Percentiles rank a stretch among this genome's conserved stretches.
Evolutionary conservation across 2,113 vertebrate genomes (phyloP).

Genomic region (Halcyon senegalensis): DNA sequence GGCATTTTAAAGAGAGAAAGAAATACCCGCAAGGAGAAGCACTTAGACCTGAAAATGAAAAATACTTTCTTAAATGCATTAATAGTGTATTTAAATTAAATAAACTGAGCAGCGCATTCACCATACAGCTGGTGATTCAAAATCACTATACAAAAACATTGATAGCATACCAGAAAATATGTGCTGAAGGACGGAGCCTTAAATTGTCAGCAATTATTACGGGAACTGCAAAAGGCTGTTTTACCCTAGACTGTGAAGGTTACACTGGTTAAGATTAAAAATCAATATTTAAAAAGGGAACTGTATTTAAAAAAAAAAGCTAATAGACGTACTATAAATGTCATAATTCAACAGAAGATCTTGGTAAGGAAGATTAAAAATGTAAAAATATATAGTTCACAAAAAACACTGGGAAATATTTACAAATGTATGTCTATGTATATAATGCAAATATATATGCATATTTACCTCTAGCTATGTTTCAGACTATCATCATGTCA

Average conservation of each 20-base stretch:
- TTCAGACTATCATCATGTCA: neutral
- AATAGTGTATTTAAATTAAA: neutral
- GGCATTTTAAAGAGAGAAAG: neutral
- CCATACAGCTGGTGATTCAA: neutral
- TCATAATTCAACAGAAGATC: neutral
- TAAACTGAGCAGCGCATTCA: neutral
- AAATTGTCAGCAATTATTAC: neutral
- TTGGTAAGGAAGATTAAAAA: neutral
- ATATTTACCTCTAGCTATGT: neutral
- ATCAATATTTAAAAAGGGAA: neutral
- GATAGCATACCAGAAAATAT: neutral
- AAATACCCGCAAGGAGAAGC: neutral
- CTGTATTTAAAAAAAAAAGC: neutral
- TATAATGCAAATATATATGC: neutral
- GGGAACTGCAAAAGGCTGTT: neutral
- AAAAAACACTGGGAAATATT: neutral
- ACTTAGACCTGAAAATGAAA: neutral
- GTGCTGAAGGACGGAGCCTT: neutral
- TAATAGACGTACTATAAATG: neutral
- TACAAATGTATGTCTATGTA: neutral
- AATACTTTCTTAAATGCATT: neutral
- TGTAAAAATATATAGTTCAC: neutral
- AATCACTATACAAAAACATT: neutral
- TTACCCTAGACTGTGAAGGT: neutral
- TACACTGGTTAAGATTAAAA: neutral